Evolutionary conservation across 2,888 invertebrate species (phyloP).

Genomic region (Cremastobaeus sp.): DNA sequence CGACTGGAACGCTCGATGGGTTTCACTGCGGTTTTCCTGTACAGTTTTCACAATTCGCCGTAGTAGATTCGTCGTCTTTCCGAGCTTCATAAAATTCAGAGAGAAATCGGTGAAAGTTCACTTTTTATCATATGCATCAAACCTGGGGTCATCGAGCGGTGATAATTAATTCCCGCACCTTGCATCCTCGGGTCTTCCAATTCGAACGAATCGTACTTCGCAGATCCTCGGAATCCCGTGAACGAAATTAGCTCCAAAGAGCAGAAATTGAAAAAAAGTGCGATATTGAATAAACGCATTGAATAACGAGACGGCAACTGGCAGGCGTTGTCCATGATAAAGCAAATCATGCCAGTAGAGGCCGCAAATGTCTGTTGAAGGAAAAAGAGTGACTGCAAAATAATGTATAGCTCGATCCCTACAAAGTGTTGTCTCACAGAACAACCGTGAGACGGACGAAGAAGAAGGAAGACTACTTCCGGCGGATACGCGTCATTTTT

Average conservation of each 20-base stretch:
- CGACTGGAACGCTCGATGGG: slow-evolving; percentile 65
- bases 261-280: too few species aligned
- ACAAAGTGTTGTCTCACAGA: slow-evolving; percentile 43
- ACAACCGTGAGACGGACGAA: slow-evolving; percentile 56
- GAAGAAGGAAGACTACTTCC: slow-evolving; percentile 72
- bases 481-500: slow-evolving; percentile 78
- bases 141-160: slow-evolving; percentile 45
- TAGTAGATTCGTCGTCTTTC: slow-evolving; percentile 54
- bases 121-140: slow-evolving; percentile 50
- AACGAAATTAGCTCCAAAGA: too few species aligned
- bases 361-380: slow-evolving; percentile 59
- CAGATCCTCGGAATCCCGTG: too few species aligned
- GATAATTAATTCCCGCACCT: slow-evolving; percentile 46
- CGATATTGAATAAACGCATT: too few species aligned
- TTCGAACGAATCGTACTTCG: neutral
- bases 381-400: slow-evolving; percentile 72
- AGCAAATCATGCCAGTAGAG: slow-evolving; percentile 71
- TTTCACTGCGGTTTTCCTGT: slow-evolving; percentile 63
- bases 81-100: slow-evolving; percentile 50
- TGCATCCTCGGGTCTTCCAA: too few species aligned
- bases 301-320: slow-evolving; percentile 22
- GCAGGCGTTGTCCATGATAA: slow-evolving; percentile 63
- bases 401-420: slow-evolving; percentile 68
- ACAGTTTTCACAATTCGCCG: slow-evolving; percentile 59
- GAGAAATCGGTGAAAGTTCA: slow-evolving; percentile 64